Evolutionary conservation across 2,797 vertebrate species (phyloP), one percentile per base, ranked within the genome.

Genomic region (Amphiprion clarkii): DNA sequence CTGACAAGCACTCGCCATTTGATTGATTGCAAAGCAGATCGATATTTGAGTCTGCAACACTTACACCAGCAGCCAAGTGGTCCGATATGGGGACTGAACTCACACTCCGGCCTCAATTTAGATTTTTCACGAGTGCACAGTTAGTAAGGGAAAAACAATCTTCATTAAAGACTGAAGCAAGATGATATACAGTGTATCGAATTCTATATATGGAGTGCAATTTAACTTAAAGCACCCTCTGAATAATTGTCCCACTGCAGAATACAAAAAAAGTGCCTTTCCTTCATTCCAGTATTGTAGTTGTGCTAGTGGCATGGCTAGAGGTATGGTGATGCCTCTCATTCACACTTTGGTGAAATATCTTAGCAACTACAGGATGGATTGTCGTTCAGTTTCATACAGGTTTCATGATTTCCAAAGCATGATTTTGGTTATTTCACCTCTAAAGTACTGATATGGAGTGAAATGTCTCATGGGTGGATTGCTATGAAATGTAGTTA

Each of bases 1-100:
- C 78, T 81, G 87, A 74, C 59, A 52, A 75, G 40, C 57, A 27
- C 74, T 79, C 71, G 7, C 68, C 23, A 2, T 79, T 80, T 85
- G 85, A 93, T 72, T 87, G 88, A 86, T 82, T 66, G 53, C 58
- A 69, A 55, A 62, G 66, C 79, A 55, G 87, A 89, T 91, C 83
- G 39, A 92, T 90, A 75, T 71, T 61, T 49, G 57, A 81, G 83
- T 84, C 65, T 70, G 70, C 55, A 40, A 14, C 39, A 11, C 54
- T 78, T 62, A 63, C 51, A 78, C 27, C 69, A 73, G 63, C 56
- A 77, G 63, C 54, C 14, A 48, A 76, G 72, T 59, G 60, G 67
- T 46, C 61, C 1, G 1, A 55, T 58, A 72, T 51, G 48, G 40
- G 62, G 29, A 31, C 11, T 57, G 53, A 36, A 62, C 67, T 76